A percentile compares a stretch with the other conserved stretches of the same genome.
These are phyloP conservation scores for Strix uralensis DNA, from an alignment of 2,113 vertebrate species.

Conservation along the genomic window DNA sequence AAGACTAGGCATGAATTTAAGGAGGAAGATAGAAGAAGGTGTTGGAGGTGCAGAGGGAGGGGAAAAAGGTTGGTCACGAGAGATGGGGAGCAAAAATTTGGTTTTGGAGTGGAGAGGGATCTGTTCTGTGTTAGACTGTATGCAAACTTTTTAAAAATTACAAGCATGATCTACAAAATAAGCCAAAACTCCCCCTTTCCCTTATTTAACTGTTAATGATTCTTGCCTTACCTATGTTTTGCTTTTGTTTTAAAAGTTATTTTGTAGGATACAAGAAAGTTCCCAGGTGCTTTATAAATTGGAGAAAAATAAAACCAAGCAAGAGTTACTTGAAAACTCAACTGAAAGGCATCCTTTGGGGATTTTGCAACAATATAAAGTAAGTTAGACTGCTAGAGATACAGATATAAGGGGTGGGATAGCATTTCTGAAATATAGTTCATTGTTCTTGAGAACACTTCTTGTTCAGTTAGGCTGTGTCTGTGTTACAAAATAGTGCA, in stretches of 20 bases:
- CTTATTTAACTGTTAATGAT: background rate
- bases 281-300: slow-evolving; percentile 84
- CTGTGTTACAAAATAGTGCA: background rate
- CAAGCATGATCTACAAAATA: background rate
- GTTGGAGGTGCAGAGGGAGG: background rate
- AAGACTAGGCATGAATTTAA: background rate
- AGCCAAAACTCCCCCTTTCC: background rate
- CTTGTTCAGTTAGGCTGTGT: background rate
- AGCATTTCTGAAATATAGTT: background rate
- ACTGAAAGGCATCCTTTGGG: slow-evolving; percentile 41
- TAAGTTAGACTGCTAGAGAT: slow-evolving; percentile 30
- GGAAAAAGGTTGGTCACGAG: background rate
- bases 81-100: background rate
- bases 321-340: slow-evolving; percentile 29
- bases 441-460: background rate
- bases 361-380: slow-evolving; percentile 80
- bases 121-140: background rate
- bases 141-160: background rate
- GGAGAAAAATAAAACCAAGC: slow-evolving; percentile 71
- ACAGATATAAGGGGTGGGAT: background rate
- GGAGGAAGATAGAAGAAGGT: background rate
- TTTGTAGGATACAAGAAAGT: slow-evolving; percentile 89
- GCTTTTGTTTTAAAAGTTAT: slow-evolving; percentile 75
- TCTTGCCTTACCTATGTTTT: background rate
- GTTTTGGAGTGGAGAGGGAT: background rate